phyloP scores from a whole-genome alignment of 2,797 vertebrate species.

The Clarias laeviceps region DNA sequence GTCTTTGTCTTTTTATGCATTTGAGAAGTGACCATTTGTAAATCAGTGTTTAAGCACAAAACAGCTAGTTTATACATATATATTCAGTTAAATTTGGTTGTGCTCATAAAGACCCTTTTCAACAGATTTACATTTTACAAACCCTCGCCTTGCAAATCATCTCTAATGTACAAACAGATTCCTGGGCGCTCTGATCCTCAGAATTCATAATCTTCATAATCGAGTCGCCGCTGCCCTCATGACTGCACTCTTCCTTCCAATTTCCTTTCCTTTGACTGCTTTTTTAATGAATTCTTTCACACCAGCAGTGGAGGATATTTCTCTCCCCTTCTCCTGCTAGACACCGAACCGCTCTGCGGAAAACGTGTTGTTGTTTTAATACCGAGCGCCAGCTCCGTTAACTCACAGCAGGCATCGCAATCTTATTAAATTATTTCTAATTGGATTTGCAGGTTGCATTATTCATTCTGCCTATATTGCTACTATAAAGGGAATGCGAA shows the following conservation, averaged over 20 bases:
- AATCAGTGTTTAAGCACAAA: background rate
- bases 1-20: background rate
- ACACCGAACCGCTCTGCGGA: background rate
- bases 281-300: slow-evolving; percentile 3
- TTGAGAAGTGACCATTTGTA: background rate
- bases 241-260: background rate
- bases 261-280: background rate
- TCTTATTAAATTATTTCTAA: slow-evolving; percentile 40
- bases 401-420: slow-evolving; percentile 24
- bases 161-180: too few species aligned
- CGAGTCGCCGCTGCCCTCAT: background rate
- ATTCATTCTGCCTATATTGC: slow-evolving; percentile 17
- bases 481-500: background rate
- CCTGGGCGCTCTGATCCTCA: background rate
- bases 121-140: background rate
- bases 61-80: too few species aligned
- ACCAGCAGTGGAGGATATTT: background rate
- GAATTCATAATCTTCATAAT: background rate
- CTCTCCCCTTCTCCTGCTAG: background rate
- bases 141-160: background rate
- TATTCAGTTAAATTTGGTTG: background rate
- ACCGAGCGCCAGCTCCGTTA: background rate
- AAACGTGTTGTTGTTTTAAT: slow-evolving; percentile 14
- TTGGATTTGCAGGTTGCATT: slow-evolving; percentile 36
- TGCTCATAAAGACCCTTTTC: background rate